A percentile compares a stretch with the other conserved stretches of the same genome.
These are phyloP conservation scores for Anticlea derivata DNA, from an alignment of 2,888 invertebrate species.

Conservation along the genomic window DNA sequence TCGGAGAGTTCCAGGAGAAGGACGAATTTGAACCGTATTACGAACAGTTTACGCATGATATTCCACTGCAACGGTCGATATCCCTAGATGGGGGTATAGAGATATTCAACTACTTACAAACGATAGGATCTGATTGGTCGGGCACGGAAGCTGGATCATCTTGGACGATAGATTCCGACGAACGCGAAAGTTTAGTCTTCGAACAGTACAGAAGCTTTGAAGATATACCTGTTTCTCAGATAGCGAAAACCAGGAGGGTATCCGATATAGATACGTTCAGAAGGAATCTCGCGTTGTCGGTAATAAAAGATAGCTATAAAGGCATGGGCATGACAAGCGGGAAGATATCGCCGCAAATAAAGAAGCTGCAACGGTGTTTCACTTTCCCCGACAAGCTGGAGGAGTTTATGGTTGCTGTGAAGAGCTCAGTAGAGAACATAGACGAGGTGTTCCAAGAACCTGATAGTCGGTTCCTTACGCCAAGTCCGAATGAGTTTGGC, in stretches of 20 bases:
- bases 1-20: constrained; percentile 63
- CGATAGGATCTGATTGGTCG: constrained; percentile 61
- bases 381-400: constrained; percentile 58
- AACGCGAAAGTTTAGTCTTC: constrained; percentile 40
- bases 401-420: constrained; percentile 43
- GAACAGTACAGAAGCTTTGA: constrained; percentile 68
- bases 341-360: constrained; percentile 60
- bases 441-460: constrained; percentile 21
- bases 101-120: constrained; percentile 63
- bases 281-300: constrained; percentile 54
- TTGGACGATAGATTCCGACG: constrained; percentile 64
- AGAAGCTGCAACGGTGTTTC: constrained; percentile 62
- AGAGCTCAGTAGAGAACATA: constrained; percentile 36
- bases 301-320: constrained; percentile 64
- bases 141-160: constrained; percentile 52
- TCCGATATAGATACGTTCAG: constrained; percentile 56
- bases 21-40: constrained; percentile 43
- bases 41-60: constrained; percentile 59
- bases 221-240: constrained; percentile 73
- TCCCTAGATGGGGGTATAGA: constrained; percentile 71
- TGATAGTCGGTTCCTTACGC: constrained; percentile 29
- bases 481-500: constrained; percentile 34
- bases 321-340: constrained; percentile 53
- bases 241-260: constrained; percentile 72
- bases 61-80: constrained; percentile 65